Evolutionary conservation across 2,888 invertebrate species (phyloP).

Genomic region (Periphyllus acericola): DNA sequence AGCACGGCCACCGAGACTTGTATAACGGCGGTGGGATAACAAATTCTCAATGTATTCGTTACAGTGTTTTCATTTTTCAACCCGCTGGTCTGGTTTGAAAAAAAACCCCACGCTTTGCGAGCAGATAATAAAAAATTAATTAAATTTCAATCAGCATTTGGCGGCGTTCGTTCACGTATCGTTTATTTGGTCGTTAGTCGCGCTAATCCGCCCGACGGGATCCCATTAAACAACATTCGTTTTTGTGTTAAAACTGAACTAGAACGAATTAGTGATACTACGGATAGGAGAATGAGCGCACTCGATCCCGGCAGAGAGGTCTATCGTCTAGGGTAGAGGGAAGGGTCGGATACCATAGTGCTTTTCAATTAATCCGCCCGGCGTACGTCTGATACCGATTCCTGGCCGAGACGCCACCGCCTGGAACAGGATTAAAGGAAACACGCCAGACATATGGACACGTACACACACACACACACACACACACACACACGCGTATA

Average conservation of each 20-base stretch:
- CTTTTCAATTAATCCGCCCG: constrained; percentile 39
- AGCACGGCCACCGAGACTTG: neutral
- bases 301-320: neutral
- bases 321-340: neutral
- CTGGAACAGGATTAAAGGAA: constrained; percentile 15
- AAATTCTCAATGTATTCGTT: too few species aligned
- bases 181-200: constrained; percentile 37
- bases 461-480: neutral
- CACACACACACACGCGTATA: neutral
- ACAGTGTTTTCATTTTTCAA: too few species aligned
- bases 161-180: neutral
- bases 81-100: neutral
- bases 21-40: neutral
- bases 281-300: neutral
- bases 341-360: neutral
- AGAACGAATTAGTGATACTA: neutral
- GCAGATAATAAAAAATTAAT: constrained; percentile 17
- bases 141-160: constrained; percentile 5
- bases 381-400: neutral
- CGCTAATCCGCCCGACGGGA: constrained; percentile 5
- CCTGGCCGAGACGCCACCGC: neutral
- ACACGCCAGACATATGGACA: neutral
- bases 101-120: neutral
- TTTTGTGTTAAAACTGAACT: constrained; percentile 7
- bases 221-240: constrained; percentile 16